Evolutionary conservation across 2,113 vertebrate species (phyloP).

Genomic region (Paramisgurnus dabryanus): DNA sequence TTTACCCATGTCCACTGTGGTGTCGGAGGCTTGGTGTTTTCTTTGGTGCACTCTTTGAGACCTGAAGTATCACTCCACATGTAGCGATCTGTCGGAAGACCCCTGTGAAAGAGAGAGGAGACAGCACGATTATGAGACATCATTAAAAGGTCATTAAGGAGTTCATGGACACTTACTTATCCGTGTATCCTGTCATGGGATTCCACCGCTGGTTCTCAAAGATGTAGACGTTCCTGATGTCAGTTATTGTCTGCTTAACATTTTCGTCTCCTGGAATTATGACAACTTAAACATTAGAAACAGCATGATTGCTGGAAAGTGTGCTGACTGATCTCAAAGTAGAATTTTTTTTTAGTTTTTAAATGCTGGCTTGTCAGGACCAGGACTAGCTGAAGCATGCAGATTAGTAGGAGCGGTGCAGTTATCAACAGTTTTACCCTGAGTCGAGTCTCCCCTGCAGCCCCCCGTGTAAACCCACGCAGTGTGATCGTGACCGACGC

Average conservation of each 20-base stretch:
- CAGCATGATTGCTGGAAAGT: background rate
- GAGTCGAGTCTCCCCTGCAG: constrained; percentile 77
- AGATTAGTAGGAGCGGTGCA: background rate
- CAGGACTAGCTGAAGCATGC: background rate
- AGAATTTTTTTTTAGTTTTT: no score
- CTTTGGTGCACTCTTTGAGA: constrained; percentile 89
- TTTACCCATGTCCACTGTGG: constrained; percentile 92
- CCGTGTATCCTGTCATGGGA: constrained; percentile 91
- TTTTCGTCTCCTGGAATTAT: constrained; percentile 2
- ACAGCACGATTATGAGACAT: background rate
- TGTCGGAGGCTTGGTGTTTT: constrained; percentile 85
- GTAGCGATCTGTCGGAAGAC: constrained; percentile 90
- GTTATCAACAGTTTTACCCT: constrained; percentile 74
- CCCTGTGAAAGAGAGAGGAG: constrained; percentile 71
- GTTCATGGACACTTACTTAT: constrained; percentile 76
- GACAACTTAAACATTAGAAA: background rate
- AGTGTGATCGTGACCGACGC: constrained; percentile 87
- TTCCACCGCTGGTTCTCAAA: constrained; percentile 99
- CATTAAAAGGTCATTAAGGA: background rate
- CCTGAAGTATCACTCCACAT: constrained; percentile 96
- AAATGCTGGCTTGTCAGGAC: no score
- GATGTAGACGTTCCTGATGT: constrained; percentile 84
- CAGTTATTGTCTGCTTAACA: constrained; percentile 76
- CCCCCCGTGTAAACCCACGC: constrained; percentile 90
- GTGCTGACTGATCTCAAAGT: no score